A percentile compares a stretch with the other conserved stretches of the same genome.
These are phyloP conservation scores for Myotis daubentonii DNA, from an alignment of 2,797 vertebrate genomes.

Conservation along the genomic window DNA sequence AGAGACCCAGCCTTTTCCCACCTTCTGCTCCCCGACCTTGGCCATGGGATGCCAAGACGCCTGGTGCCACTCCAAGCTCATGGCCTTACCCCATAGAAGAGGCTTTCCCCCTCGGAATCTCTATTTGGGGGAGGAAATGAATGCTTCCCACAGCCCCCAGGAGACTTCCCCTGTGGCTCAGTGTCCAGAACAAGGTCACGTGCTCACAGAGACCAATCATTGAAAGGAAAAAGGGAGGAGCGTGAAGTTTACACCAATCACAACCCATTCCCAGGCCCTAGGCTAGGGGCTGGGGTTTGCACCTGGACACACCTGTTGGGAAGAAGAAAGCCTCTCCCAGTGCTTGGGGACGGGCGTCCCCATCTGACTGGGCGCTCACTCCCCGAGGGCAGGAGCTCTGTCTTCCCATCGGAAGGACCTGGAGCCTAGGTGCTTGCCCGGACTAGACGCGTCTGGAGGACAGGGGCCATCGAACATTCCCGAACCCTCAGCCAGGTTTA, in stretches of 20 bases:
- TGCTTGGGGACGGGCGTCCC: background rate
- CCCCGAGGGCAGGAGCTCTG: background rate
- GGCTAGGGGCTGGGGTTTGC: too few relatives aligned
- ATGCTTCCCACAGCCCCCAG: background rate
- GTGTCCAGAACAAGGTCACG: too few relatives aligned
- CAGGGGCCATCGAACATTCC: background rate
- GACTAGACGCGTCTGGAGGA: background rate
- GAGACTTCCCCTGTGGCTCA: background rate
- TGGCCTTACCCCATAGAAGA: rapidly evolving
- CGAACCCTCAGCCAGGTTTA: rapidly evolving
- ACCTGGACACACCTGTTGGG: background rate
- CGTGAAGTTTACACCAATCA: too few relatives aligned
- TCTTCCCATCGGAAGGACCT: background rate
- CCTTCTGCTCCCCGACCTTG: background rate
- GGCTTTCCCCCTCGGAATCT: background rate
- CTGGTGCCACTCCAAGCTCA: background rate
- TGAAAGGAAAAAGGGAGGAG: too few relatives aligned
- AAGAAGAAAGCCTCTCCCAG: background rate
- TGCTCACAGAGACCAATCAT: too few relatives aligned
- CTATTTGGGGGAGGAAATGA: background rate
- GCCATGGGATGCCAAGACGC: background rate
- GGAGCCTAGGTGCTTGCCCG: background rate
- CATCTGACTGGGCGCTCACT: background rate
- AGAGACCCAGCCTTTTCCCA: background rate
- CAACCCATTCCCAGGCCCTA: too few relatives aligned